Percentiles rank a stretch among this genome's conserved stretches.
Conservation (phyloP, 2,113 vertebrate genomes). For the Aix galericulata region DNA sequence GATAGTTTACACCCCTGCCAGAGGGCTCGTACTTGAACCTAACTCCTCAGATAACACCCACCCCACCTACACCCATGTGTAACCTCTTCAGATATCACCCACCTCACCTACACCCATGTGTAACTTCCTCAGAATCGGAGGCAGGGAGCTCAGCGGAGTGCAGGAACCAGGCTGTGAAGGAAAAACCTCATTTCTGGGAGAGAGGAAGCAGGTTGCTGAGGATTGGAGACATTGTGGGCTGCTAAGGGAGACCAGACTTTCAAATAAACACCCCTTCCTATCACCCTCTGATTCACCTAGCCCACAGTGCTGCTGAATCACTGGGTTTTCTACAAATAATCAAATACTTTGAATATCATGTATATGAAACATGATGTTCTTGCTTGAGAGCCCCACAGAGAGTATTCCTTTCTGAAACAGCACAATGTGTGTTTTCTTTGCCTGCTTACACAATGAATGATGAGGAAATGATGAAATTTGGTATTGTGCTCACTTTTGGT, state of each 20-base stretch:
- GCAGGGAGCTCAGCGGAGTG: background rate
- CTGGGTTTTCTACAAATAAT: conserved; percentile 59
- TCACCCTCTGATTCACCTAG: conserved; percentile 28
- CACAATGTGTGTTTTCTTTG: conserved; percentile 36
- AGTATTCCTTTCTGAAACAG: background rate
- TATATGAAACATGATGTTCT: conserved; percentile 25
- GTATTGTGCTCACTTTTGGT: background rate
- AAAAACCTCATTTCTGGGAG: conserved; percentile 12
- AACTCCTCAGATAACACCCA: background rate
- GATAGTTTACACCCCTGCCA: background rate
- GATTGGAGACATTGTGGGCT: background rate
- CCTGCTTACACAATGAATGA: conserved; percentile 15
- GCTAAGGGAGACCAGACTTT: conserved; percentile 31
- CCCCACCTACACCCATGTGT: background rate
- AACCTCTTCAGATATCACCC: background rate
- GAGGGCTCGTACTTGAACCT: background rate
- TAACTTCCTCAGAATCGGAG: background rate
- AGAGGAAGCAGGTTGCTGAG: conserved; percentile 18
- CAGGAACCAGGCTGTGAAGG: background rate
- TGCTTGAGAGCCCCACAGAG: background rate
- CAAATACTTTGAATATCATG: conserved; percentile 23
- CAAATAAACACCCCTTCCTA: conserved; percentile 51
- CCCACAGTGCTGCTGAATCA: conserved; percentile 17
- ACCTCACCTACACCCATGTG: background rate
- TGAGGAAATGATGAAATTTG: conserved; percentile 43